Evolutionary conservation across 2,888 invertebrate genomes (phyloP), one percentile per base, ranked within the genome.

Genomic region (Bombyx huttoni): DNA sequence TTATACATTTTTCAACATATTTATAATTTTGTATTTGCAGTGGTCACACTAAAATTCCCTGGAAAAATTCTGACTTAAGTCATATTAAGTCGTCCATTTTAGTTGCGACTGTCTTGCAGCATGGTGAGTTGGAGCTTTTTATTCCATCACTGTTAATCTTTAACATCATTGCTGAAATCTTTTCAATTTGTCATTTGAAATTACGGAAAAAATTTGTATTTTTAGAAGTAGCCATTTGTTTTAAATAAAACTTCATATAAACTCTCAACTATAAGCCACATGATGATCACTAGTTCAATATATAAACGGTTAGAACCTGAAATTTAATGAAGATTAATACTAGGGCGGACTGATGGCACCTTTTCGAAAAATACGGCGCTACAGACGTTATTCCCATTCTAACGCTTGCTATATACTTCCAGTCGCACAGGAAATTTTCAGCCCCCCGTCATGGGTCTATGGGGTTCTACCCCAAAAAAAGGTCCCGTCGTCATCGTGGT

Each of bases 391-490:
- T 40, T 34, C 34, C 1, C 24, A 2, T 46, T 51, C 35, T 34
- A 13, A 34, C 13, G 10, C 8, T 51, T 24, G 49, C 12, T 46
- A 34, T 52, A 34, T 49, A 33, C 49, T 89, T 92, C 60, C 85
- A 99, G 99, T 99, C 99, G 90, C 99, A 99, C 91, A 94, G 99
- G 81, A 99, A 99, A 87, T 99, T 99, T 89, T 98, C 98, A 78
- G 99, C 99, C 48, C 99, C 99, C 69, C 96, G 99, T 68, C 99
- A 99, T 93, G 99, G 99, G 72, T 99, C 98, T 53, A 98, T 99
- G 96, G 99, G 98, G 68, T 99, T 99, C 92, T 96, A 98, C 89
- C 99, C 99, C 74, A 99, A 98, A 90, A 99, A 99, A 90, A 93
- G 99, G 66, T 95, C 97, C 64, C 92, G 92, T 64, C 94, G 98